These are phyloP conservation scores for Scomber scombrus DNA, from an alignment of 2,113 vertebrate genomes.

Conservation along the genomic window DNA sequence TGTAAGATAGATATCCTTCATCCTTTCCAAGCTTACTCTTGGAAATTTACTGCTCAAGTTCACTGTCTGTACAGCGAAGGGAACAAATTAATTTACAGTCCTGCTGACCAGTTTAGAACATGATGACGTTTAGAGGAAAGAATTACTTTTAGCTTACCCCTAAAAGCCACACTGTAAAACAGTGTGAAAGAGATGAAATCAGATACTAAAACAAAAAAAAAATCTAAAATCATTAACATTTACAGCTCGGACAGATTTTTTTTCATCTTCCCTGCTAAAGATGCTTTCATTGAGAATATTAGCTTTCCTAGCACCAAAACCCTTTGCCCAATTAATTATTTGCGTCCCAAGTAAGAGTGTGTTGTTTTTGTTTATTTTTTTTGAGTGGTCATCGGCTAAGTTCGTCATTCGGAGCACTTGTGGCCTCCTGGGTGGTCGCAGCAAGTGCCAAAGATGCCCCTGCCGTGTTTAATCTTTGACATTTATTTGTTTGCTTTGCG, in stretches of 20 bases:
- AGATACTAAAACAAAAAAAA: conserved; percentile 60
- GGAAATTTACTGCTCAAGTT: conserved; percentile 77
- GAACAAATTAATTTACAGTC: conserved; percentile 79
- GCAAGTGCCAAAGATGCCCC: conserved; percentile 76
- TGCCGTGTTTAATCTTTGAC: conserved; percentile 78
- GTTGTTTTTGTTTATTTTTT: conserved; percentile 73
- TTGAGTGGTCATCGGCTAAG: conserved; percentile 57
- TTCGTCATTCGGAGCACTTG: conserved; percentile 58
- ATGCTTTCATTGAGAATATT: conserved; percentile 37
- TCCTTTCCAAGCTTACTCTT: conserved; percentile 60
- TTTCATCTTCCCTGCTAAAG: conserved; percentile 8
- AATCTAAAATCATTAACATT: conserved; percentile 45
- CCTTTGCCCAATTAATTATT: conserved; percentile 61
- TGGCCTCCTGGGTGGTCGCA: conserved; percentile 79
- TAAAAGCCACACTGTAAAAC: conserved; percentile 69
- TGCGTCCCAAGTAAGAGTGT: conserved; percentile 32
- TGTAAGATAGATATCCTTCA: conserved; percentile 62
- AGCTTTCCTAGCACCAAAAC: conserved; percentile 1
- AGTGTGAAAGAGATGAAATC: conserved; percentile 68
- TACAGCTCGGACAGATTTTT: neutral
- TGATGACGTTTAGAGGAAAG: conserved; percentile 73
- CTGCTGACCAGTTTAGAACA: conserved; percentile 71
- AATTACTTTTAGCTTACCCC: conserved; percentile 68
- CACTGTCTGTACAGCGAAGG: conserved; percentile 62
- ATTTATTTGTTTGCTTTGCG: conserved; percentile 84